Evolutionary conservation across 2,888 invertebrate genomes (phyloP).

Genomic region (Alviniconcha strummeri): DNA sequence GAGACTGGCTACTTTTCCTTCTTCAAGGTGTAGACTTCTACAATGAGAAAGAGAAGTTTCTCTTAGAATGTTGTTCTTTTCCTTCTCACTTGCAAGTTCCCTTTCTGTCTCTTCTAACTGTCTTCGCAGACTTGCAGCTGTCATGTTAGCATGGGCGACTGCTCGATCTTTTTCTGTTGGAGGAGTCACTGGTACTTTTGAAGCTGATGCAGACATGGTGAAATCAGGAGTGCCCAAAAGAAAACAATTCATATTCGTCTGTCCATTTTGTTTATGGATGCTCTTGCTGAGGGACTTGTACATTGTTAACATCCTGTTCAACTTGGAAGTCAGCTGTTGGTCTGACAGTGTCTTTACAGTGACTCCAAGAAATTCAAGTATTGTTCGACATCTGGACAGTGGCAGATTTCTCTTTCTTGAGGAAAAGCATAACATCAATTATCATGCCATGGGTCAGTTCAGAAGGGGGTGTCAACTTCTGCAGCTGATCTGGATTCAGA

Average conservation of each 20-base stretch:
- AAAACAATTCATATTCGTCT: background rate
- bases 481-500: too few species aligned
- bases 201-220: background rate
- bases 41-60: background rate
- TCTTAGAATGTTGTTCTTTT: background rate
- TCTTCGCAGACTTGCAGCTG: background rate
- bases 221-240: background rate
- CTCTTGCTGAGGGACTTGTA: too few species aligned
- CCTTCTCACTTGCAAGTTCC: too few species aligned
- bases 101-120: background rate
- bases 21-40: background rate
- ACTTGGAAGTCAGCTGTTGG: too few species aligned
- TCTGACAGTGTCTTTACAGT: too few species aligned
- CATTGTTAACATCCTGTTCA: too few species aligned
- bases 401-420: too few species aligned
- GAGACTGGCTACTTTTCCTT: background rate
- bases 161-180: background rate
- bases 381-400: too few species aligned
- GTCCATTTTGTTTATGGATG: background rate
- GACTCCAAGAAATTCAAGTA: too few species aligned
- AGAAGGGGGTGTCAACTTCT: too few species aligned
- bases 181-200: background rate
- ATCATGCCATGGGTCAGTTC: too few species aligned
- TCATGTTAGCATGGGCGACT: background rate
- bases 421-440: too few species aligned